Percentiles rank a stretch among this genome's conserved stretches.
Conservation (phyloP, 2,888 invertebrate genomes). For the Agonopterix heracliana region DNA sequence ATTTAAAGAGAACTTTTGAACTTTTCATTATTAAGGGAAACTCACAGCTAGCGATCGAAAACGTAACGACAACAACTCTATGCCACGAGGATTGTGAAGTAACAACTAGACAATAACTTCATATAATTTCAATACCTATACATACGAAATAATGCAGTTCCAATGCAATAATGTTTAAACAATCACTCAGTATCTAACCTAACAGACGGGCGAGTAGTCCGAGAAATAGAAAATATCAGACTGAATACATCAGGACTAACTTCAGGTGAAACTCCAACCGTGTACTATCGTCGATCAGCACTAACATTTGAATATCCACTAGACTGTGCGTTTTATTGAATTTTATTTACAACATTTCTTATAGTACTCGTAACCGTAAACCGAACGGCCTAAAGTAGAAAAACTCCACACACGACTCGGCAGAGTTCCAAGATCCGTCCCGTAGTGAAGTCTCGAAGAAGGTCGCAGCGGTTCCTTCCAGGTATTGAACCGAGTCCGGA, state of each 20-base stretch:
- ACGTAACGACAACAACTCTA: constrained; percentile 51
- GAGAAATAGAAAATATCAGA: constrained; percentile 54
- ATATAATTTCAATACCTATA: constrained; percentile 41
- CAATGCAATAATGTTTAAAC: constrained; percentile 41
- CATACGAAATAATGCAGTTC: constrained; percentile 41
- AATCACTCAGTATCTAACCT: constrained; percentile 55
- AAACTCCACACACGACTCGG: constrained; percentile 41
- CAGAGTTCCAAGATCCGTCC: constrained; percentile 22
- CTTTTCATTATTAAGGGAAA: background rate
- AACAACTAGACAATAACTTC: constrained; percentile 50
- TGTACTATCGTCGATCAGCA: constrained; percentile 50
- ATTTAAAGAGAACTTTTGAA: background rate
- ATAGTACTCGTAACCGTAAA: constrained; percentile 41
- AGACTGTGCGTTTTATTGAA: constrained; percentile 75
- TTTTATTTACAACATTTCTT: constrained; percentile 66
- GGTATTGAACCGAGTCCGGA: constrained; percentile 9
- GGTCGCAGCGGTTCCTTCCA: constrained; percentile 25
- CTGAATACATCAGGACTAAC: constrained; percentile 38
- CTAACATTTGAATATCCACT: constrained; percentile 69
- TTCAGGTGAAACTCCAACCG: constrained; percentile 53
- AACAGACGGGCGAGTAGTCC: constrained; percentile 58
- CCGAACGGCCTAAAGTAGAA: constrained; percentile 45
- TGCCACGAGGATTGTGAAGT: constrained; percentile 45
- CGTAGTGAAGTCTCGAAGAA: constrained; percentile 3
- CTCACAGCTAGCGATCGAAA: constrained; percentile 54